Evolutionary conservation across 2,797 vertebrate species (phyloP).

Genomic region (Sebastes goodei): DNA sequence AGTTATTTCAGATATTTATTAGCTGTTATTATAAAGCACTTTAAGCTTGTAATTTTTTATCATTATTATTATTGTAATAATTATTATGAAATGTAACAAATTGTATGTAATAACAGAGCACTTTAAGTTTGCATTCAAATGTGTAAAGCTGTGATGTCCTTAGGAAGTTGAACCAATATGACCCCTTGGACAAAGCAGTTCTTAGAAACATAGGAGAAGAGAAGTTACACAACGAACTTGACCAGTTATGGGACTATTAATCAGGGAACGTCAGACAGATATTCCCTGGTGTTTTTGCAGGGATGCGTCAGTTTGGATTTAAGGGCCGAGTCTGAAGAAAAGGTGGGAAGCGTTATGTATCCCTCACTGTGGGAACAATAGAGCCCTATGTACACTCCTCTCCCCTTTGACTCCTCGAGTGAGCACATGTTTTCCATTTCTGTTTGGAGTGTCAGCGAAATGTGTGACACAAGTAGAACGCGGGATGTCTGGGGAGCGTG

Average conservation of each 20-base stretch:
- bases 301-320: slow-evolving; percentile 35
- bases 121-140: not conserved
- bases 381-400: slow-evolving; percentile 25
- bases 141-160: not conserved
- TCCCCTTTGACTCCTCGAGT: slow-evolving; percentile 44
- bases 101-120: not conserved
- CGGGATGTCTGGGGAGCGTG: slow-evolving; percentile 20
- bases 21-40: not conserved
- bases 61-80: not conserved
- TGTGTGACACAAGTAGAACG: slow-evolving; percentile 43
- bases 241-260: slow-evolving; percentile 27
- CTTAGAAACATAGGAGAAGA: not conserved
- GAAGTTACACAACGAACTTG: not conserved
- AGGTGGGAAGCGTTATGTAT: slow-evolving; percentile 4
- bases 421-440: slow-evolving; percentile 58
- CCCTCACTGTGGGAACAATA: slow-evolving; percentile 43
- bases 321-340: slow-evolving; percentile 23
- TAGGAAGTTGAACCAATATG: not conserved
- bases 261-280: slow-evolving; percentile 29
- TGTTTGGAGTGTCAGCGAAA: slow-evolving; percentile 44
- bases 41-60: not conserved
- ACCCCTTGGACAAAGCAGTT: slow-evolving; percentile 1
- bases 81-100: not conserved
- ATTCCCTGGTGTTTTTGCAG: slow-evolving; percentile 32
- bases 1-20: not conserved